Conservation (phyloP, 2,888 invertebrate species). For the Athalia cordata region DNA sequence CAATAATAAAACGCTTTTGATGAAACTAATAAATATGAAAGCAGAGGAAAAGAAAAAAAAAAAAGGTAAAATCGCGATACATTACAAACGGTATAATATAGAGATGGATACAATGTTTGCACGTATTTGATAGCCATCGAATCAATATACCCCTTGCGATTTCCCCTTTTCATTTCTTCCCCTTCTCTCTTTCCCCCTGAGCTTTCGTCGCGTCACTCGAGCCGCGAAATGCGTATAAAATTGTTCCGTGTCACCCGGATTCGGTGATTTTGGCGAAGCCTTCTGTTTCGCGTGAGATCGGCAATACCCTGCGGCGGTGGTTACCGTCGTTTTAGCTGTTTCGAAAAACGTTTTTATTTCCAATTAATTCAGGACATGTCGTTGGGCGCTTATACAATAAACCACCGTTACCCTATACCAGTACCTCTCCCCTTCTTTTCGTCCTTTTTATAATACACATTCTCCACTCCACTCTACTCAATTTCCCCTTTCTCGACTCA, state of each 20-base stretch:
- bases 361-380: constrained; percentile 36
- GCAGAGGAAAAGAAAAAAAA: too few relatives aligned
- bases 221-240: constrained; percentile 3
- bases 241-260: neutral
- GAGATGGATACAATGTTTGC: neutral
- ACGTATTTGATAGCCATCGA: constrained; percentile 10
- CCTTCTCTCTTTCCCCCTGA: neutral
- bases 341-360: constrained; percentile 25
- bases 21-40: too few relatives aligned
- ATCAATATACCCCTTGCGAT: constrained; percentile 16
- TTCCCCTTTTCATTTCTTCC: neutral
- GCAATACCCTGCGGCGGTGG: neutral
- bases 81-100: constrained; percentile 10
- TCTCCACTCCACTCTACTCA: neutral
- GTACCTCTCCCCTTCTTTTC: neutral
- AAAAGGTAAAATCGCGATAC: neutral
- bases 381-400: neutral
- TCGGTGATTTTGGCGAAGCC: too few relatives aligned
- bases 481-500: neutral
- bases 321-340: neutral
- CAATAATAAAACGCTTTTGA: too few relatives aligned
- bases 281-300: too few relatives aligned
- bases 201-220: neutral
- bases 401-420: neutral
- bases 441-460: neutral